phyloP scores from a whole-genome alignment of 2,113 vertebrate genomes.

The Australoheros scitulus region DNA sequence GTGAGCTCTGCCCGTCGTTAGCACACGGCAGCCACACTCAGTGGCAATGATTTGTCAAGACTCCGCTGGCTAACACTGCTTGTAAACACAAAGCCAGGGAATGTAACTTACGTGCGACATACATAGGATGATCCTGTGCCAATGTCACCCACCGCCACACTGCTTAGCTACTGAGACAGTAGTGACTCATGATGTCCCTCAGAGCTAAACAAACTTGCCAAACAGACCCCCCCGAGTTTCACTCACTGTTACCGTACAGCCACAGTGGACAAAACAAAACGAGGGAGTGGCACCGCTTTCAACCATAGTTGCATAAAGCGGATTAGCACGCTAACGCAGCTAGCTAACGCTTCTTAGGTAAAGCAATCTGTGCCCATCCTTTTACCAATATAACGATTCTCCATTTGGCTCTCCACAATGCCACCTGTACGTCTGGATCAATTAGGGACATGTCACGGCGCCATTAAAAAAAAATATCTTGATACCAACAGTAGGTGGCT shows the following conservation, averaged over 20 bases:
- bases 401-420: not conserved
- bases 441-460: not conserved
- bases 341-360: constrained; percentile 33
- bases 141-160: constrained; percentile 57
- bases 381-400: constrained; percentile 28
- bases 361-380: constrained; percentile 30
- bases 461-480: not conserved
- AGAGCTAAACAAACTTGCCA: constrained; percentile 34
- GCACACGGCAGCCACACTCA: not conserved
- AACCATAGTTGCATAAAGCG: constrained; percentile 72
- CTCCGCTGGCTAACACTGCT: not conserved
- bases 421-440: not conserved
- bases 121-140: constrained; percentile 9
- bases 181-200: not conserved
- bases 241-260: constrained; percentile 27
- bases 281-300: constrained; percentile 74
- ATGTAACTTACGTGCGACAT: not conserved
- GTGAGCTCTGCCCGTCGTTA: constrained; percentile 21
- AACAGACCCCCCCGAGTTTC: constrained; percentile 25
- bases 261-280: constrained; percentile 63
- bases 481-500: not conserved
- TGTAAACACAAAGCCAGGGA: constrained; percentile 45
- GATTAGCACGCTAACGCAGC: constrained; percentile 70
- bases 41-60: not conserved
- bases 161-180: not conserved